Evolutionary conservation across 2,797 vertebrate genomes (phyloP), one percentile per base, ranked within the genome.

Genomic region (Ambastaia sidthimunki): DNA sequence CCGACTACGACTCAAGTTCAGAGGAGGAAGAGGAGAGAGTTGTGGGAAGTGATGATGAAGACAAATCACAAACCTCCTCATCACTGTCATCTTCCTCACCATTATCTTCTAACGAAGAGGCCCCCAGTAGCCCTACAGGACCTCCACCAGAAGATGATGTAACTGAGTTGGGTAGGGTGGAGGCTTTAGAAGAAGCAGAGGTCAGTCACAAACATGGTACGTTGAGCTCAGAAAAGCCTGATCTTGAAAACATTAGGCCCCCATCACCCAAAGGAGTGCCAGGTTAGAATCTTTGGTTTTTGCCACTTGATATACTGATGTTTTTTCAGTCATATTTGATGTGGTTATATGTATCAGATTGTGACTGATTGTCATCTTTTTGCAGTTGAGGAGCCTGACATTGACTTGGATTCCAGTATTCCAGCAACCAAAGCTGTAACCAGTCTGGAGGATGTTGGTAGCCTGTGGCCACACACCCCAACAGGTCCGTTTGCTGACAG

Each of bases 1-100:
- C 96, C 0, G 96, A 96, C 71, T 97, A 96, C 0, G 97, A 96
- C 80, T 91, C 95, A 9, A 97, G 95, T 47, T 96, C 96, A 0
- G 96, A 96, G 0, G 92, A 92, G 0, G 94, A 93, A 0, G 92
- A 91, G 0, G 92, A 16, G 1, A 78, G 65, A 0, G 83, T 83
- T 0, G 88, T 83, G 0, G 91, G 88, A 0, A 80, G 79, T 0
- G 89, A 88, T 0, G 82, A 83, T 0, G 93, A 90, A 0, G 90
- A 86, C 0, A 88, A 80, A 0, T 66, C 31, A 11, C 63, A 7
- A 44, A 87, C 87, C 7, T 89, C 92, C 0, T 92, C 92, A 0
- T 90, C 92, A 0, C 91, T 91, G 0, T 92, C 92, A 0, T 91
- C 92, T 0, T 83, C 91, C 0, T 89, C 90, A 0, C 91, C 91